phyloP scores from a whole-genome alignment of 1,140 invertebrate genomes.

The Chelonus insularis region DNA sequence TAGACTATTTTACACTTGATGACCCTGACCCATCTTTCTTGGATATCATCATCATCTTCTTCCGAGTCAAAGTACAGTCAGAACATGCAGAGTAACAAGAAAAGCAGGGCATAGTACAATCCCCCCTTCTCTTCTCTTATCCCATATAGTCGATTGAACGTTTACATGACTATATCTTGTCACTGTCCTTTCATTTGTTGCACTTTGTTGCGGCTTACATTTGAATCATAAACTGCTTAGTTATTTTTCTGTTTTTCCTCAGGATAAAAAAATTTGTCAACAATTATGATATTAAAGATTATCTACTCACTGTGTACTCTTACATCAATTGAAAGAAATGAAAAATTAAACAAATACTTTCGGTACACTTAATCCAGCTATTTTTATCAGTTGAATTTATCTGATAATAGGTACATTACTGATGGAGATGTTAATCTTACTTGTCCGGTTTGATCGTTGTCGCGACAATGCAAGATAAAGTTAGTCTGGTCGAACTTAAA shows the following conservation, averaged over 20 bases:
- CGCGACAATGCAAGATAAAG: slow-evolving; percentile 28
- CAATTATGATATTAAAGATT: no score
- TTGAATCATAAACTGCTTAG: no score
- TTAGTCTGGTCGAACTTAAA: no score
- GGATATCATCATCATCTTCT: slow-evolving; percentile 46
- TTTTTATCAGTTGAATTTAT: slow-evolving; percentile 9
- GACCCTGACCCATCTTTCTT: slow-evolving; percentile 51
- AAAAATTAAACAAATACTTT: no score
- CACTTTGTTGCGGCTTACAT: not conserved
- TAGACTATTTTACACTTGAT: slow-evolving; percentile 36
- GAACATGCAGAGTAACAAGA: slow-evolving; percentile 26
- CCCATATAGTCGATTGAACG: not conserved
- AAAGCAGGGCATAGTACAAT: slow-evolving; percentile 26
- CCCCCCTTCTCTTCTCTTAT: not conserved
- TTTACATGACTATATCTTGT: not conserved
- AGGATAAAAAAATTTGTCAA: no score
- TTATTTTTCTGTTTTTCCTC: no score
- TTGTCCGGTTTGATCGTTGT: slow-evolving; percentile 44
- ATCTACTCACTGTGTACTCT: no score
- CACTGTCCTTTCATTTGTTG: not conserved
- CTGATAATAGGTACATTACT: slow-evolving; percentile 23
- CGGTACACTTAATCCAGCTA: no score
- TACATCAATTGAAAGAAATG: no score
- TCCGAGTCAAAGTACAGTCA: slow-evolving; percentile 45
- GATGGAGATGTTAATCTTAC: slow-evolving; percentile 41